Evolutionary conservation across 2,113 vertebrate genomes (phyloP).

Genomic region (Narcine bancroftii): DNA sequence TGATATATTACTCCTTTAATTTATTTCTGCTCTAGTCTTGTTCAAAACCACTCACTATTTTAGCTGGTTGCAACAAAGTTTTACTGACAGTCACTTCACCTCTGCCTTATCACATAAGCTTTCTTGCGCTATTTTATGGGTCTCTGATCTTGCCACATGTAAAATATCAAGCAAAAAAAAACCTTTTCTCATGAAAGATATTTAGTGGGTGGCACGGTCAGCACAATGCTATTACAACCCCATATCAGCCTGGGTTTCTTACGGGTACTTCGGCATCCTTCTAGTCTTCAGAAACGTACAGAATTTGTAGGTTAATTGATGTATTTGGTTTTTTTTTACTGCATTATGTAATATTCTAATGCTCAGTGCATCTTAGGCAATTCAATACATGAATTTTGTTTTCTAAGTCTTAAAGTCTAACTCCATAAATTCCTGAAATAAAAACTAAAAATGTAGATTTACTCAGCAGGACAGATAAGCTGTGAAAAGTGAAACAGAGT

Average conservation of each 20-base stretch:
- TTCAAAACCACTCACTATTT: neutral
- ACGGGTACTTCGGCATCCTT: too few species aligned
- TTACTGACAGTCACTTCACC: neutral
- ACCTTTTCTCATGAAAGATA: neutral
- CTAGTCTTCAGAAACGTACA: too few species aligned
- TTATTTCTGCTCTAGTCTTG: neutral
- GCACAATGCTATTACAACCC: too few species aligned
- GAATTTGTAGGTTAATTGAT: too few species aligned
- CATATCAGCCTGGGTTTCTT: too few species aligned
- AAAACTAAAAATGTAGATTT: too few species aligned
- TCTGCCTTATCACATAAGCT: neutral
- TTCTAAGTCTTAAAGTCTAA: neutral
- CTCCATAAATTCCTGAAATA: neutral
- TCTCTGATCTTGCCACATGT: neutral
- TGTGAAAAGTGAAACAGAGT: too few species aligned
- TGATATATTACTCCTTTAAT: neutral
- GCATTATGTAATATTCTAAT: neutral
- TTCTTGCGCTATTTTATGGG: neutral
- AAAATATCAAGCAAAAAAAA: neutral
- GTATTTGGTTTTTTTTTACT: too few species aligned
- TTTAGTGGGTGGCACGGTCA: too few species aligned
- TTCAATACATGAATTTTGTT: neutral
- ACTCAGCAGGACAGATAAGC: too few species aligned
- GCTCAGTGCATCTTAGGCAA: neutral
- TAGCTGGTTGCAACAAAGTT: neutral